Conservation (phyloP, 2,888 invertebrate genomes). For the Julus scandinavius region DNA sequence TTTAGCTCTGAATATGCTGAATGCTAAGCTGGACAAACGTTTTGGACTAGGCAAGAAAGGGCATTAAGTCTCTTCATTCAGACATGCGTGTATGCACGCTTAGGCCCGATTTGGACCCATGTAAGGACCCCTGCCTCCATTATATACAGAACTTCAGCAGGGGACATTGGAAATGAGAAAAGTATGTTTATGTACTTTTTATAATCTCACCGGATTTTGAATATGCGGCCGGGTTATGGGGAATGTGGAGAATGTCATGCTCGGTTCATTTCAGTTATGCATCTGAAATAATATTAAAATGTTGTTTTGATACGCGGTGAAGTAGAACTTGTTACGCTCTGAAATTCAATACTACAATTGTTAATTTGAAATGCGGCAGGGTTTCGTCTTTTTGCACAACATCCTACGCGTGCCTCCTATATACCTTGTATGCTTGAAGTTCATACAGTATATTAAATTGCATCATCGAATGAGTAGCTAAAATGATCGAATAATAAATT, state of each 20-base stretch:
- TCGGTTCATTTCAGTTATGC: background rate
- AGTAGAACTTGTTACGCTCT: background rate
- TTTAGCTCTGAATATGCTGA: background rate
- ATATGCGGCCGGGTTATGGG: background rate
- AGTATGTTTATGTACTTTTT: background rate
- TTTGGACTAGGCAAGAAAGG: conserved; percentile 22
- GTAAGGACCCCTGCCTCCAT: background rate
- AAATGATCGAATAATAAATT: background rate
- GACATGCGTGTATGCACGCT: conserved; percentile 7
- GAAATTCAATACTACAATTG: background rate
- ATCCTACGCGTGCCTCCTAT: background rate
- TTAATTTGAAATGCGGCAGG: background rate
- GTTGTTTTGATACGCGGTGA: background rate
- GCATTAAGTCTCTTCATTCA: conserved; percentile 22
- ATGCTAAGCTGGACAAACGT: conserved; percentile 27
- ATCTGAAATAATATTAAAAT: background rate
- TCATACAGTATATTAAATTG: background rate
- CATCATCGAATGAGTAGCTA: background rate
- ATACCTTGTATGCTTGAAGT: background rate
- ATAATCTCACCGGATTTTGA: background rate
- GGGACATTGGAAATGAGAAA: background rate
- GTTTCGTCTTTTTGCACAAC: background rate
- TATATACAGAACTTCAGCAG: background rate
- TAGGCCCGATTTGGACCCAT: conserved; percentile 1
- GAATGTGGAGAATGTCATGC: background rate